Evolutionary conservation across 2,797 vertebrate genomes (phyloP).

Genomic region (Vireo griseus): DNA sequence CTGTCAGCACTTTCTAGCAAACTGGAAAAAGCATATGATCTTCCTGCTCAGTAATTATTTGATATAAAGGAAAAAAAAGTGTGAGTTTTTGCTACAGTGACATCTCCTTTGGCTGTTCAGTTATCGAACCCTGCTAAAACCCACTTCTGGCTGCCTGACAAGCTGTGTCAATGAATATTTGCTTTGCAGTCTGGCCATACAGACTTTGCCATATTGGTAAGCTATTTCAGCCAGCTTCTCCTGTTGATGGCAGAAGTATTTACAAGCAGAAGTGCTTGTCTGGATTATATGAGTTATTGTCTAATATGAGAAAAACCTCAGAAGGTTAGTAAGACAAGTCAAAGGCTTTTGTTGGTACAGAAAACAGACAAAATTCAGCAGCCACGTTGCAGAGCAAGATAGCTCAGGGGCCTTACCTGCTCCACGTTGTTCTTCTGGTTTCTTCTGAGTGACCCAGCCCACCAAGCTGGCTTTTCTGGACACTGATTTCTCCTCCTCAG

Average conservation of each 20-base stretch:
- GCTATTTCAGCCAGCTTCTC: background rate
- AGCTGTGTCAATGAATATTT: background rate
- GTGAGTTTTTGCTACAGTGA: background rate
- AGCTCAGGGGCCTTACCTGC: constrained; percentile 39
- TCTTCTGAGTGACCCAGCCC: constrained; percentile 83
- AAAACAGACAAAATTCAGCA: background rate
- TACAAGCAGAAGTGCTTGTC: background rate
- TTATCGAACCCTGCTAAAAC: background rate
- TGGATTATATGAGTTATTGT: background rate
- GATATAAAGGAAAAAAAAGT: background rate
- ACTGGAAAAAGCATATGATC: background rate
- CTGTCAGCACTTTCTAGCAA: background rate
- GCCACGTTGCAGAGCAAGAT: background rate
- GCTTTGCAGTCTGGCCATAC: background rate
- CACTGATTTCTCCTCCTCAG: constrained; percentile 63
- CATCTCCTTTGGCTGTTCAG: background rate
- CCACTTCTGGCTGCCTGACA: background rate
- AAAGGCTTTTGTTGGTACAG: background rate
- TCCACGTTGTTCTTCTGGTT: constrained; percentile 25
- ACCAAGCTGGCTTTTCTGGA: constrained; percentile 76
- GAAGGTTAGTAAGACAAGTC: background rate
- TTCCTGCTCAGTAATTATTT: background rate
- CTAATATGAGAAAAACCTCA: background rate
- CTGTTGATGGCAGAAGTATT: background rate
- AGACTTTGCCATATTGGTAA: background rate